These are phyloP conservation scores for Boloria euphrosyne DNA, from an alignment of 2,888 invertebrate genomes.

Conservation along the genomic window DNA sequence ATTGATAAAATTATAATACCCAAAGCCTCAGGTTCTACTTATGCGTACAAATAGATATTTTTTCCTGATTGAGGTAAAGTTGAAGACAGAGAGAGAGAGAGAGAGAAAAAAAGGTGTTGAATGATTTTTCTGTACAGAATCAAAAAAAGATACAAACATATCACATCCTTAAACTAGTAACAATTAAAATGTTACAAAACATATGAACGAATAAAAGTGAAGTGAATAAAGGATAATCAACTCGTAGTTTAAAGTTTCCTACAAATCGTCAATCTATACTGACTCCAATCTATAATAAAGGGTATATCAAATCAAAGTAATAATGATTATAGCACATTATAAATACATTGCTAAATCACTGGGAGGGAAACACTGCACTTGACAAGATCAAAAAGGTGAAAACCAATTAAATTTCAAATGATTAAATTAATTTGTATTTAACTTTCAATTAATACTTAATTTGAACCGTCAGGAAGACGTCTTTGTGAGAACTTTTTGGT, in stretches of 20 bases:
- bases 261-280: background rate
- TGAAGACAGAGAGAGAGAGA: too few species aligned
- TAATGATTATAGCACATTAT: constrained; percentile 63
- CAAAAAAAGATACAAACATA: too few species aligned
- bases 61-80: too few species aligned
- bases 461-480: constrained; percentile 67
- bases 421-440: constrained; percentile 71
- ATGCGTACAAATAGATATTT: too few species aligned
- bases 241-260: background rate
- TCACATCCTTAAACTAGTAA: too few species aligned
- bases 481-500: constrained; percentile 70
- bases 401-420: constrained; percentile 65
- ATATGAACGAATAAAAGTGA: too few species aligned
- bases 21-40: too few species aligned
- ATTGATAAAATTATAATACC: too few species aligned
- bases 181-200: too few species aligned
- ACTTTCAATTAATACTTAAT: constrained; percentile 67
- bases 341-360: constrained; percentile 44
- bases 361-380: constrained; percentile 18
- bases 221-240: too few species aligned
- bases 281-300: constrained; percentile 35
- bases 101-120: too few species aligned
- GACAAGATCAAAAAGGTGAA: constrained; percentile 28
- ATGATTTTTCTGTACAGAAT: too few species aligned
- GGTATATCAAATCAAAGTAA: constrained; percentile 55